A percentile compares a stretch with the other conserved stretches of the same genome.
Conservation (phyloP, 2,113 vertebrate genomes). For the Oryzias javanicus region DNA sequence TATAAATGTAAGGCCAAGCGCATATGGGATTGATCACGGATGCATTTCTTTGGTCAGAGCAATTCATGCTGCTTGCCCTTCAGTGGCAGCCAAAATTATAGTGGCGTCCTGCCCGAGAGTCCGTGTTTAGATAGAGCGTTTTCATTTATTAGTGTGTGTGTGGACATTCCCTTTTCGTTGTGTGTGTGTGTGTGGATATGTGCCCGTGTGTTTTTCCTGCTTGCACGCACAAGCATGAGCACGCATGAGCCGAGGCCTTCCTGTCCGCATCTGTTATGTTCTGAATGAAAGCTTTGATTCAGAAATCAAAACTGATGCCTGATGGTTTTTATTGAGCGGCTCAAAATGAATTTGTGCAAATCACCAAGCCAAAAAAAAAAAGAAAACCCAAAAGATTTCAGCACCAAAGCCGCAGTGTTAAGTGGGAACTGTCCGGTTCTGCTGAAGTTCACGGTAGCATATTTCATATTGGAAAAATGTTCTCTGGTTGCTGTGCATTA, state of each 20-base stretch:
- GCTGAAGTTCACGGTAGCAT: not conserved
- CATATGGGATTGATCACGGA: slow-evolving; percentile 80
- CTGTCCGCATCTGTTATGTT: slow-evolving; percentile 33
- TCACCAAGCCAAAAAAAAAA: slow-evolving; percentile 8
- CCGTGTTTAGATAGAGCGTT: slow-evolving; percentile 63
- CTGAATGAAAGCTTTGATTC: slow-evolving; percentile 28
- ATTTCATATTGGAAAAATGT: slow-evolving; percentile 3
- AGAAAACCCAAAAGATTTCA: slow-evolving; percentile 4
- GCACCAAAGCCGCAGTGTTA: slow-evolving; percentile 12
- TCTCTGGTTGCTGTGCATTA: slow-evolving; percentile 3
- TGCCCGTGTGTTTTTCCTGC: slow-evolving; percentile 36
- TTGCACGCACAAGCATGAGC: slow-evolving; percentile 46
- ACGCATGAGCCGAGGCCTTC: slow-evolving; percentile 32
- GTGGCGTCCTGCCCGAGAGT: slow-evolving; percentile 62
- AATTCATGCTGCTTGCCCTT: slow-evolving; percentile 78
- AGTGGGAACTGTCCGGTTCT: slow-evolving; percentile 3
- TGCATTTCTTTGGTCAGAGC: slow-evolving; percentile 76
- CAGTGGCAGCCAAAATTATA: slow-evolving; percentile 71
- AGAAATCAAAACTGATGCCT: slow-evolving; percentile 28
- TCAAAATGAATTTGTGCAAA: slow-evolving; percentile 24
- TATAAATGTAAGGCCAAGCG: slow-evolving; percentile 70
- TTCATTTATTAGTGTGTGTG: slow-evolving; percentile 21
- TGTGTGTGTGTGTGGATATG: slow-evolving; percentile 47
- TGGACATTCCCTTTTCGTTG: slow-evolving; percentile 12
- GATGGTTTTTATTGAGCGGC: slow-evolving; percentile 23